These are phyloP conservation scores for Pristionchus maxplancki DNA, from an alignment of 2,888 invertebrate species.

Conservation along the genomic window DNA sequence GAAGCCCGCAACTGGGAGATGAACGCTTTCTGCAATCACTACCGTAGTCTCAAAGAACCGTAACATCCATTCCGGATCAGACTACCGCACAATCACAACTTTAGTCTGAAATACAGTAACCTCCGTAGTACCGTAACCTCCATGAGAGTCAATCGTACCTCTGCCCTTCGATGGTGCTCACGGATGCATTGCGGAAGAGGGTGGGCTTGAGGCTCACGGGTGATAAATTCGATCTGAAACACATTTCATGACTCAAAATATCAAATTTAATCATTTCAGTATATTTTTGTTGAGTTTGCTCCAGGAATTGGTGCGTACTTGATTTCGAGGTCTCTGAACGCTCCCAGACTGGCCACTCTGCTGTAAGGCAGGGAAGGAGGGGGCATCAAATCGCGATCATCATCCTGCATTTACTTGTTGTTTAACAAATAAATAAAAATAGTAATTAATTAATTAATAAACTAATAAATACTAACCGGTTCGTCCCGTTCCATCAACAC, in stretches of 20 bases:
- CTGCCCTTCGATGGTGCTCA: slow-evolving; percentile 1
- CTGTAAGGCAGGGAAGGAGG: not conserved
- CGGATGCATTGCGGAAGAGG: not conserved
- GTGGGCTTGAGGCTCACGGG: slow-evolving; percentile 30
- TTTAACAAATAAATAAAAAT: too few relatives aligned
- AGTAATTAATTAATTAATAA: too few relatives aligned
- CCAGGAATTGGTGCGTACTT: too few relatives aligned
- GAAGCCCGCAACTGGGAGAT: not conserved
- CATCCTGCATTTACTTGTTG: too few relatives aligned
- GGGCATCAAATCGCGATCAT: slow-evolving; percentile 38
- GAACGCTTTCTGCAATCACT: not conserved
- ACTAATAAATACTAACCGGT: too few relatives aligned
- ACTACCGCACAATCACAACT: too few relatives aligned
- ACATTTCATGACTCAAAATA: not conserved
- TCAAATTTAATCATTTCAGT: not conserved
- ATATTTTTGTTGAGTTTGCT: too few relatives aligned
- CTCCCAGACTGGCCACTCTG: not conserved
- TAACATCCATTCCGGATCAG: too few relatives aligned
- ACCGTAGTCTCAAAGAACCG: too few relatives aligned
- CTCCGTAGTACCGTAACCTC: not conserved
- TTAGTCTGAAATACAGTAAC: not conserved
- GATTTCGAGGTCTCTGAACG: slow-evolving; percentile 21
- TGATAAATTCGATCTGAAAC: not conserved
- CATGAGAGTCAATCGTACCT: slow-evolving; percentile 23
- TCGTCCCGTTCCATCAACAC: too few relatives aligned